A percentile compares a stretch with the other conserved stretches of the same genome.
phyloP scores from a whole-genome alignment of 1,140 invertebrate genomes.

The Brachionus angularis region DNA sequence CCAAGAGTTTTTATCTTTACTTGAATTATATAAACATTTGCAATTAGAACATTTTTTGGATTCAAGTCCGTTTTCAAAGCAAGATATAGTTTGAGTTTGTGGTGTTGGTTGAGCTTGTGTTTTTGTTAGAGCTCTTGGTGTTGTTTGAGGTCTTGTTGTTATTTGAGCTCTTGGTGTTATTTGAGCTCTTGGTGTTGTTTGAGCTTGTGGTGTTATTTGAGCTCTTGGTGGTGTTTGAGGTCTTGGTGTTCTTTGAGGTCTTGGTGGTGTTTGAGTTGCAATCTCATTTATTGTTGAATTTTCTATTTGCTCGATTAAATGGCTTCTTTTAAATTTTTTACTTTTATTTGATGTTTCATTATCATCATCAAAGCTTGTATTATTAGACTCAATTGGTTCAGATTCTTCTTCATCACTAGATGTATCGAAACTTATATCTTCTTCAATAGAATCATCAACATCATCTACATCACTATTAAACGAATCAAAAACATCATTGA shows the following conservation, averaged over 20 bases:
- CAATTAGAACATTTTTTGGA: not conserved
- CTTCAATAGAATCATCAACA: not conserved
- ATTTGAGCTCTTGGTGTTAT: too few species aligned
- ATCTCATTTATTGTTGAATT: too few species aligned
- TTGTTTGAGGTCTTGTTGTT: too few species aligned
- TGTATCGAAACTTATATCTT: not conserved
- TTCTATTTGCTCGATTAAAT: too few species aligned
- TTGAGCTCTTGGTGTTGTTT: not conserved
- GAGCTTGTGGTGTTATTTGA: not conserved
- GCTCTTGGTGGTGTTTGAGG: not conserved
- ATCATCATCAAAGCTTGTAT: not conserved
- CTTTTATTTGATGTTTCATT: not conserved
- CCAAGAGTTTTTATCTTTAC: not conserved
- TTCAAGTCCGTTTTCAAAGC: too few species aligned
- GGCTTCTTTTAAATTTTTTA: too few species aligned
- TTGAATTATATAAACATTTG: not conserved
- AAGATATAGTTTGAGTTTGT: not conserved
- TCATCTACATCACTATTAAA: not conserved
- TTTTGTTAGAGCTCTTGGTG: constrained; percentile 11
- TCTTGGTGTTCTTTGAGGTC: too few species aligned
- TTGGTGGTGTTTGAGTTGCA: too few species aligned
- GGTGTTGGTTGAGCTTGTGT: not conserved
- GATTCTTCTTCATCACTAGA: not conserved
- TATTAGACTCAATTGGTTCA: too few species aligned
- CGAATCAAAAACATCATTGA: constrained; percentile 17